Conservation (phyloP, 2,113 vertebrate genomes). For the Oxyruncus cristatus region DNA sequence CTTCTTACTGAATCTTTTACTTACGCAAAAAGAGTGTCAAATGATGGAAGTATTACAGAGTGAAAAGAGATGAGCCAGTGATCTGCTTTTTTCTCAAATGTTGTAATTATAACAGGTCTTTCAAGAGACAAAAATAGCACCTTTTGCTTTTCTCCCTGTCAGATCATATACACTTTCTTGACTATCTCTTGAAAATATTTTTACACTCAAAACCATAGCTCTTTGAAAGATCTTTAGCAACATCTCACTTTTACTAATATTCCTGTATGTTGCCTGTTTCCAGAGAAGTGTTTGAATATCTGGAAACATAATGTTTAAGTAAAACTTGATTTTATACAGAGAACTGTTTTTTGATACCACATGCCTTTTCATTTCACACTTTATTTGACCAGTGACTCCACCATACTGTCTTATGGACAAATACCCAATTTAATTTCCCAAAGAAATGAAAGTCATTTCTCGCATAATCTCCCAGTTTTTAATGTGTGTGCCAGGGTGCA, state of each 20-base stretch:
- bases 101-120: slow-evolving; percentile 22
- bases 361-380: not conserved
- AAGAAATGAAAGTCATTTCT: not conserved
- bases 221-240: not conserved
- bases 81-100: not conserved
- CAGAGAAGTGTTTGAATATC: not conserved
- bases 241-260: not conserved
- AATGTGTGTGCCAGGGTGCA: not conserved
- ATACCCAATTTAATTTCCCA: not conserved
- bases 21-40: not conserved
- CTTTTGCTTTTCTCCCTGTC: not conserved
- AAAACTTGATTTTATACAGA: not conserved
- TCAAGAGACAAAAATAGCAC: slow-evolving; percentile 19
- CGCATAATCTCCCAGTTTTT: not conserved
- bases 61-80: not conserved
- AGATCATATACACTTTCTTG: not conserved
- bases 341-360: not conserved
- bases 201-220: not conserved
- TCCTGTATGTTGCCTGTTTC: not conserved
- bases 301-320: not conserved
- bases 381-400: not conserved
- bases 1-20: not conserved
- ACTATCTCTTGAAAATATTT: slow-evolving; percentile 11
- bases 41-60: not conserved
- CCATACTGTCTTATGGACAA: not conserved